These are phyloP conservation scores for Corella eumyota DNA, from an alignment of 23 tunicate genomes.

Conservation along the genomic window DNA sequence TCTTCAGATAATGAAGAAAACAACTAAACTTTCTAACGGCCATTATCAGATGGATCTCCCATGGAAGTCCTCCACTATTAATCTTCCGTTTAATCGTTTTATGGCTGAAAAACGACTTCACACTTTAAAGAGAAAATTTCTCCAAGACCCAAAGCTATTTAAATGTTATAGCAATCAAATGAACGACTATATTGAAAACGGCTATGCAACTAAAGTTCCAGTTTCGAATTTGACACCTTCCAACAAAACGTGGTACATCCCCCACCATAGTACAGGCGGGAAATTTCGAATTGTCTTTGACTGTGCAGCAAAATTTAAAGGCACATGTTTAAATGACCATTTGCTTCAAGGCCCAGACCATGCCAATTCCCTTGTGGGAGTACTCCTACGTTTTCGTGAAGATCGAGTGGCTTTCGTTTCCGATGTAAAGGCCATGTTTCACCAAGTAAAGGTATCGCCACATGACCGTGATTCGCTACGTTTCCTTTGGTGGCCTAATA, in stretches of 20 bases:
- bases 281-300: slow-evolving; percentile 3
- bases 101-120: background rate
- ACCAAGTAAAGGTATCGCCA: no score
- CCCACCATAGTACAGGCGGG: slow-evolving; percentile 1
- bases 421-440: no score
- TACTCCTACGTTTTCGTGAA: no score
- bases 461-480: no score
- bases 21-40: background rate
- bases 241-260: background rate
- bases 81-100: background rate
- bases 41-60: background rate
- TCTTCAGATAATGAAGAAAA: background rate
- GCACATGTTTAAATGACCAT: no score
- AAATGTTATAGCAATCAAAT: background rate
- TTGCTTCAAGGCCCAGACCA: no score
- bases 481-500: background rate
- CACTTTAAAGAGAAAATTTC: background rate
- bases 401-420: no score
- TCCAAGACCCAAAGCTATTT: background rate
- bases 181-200: background rate
- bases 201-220: background rate
- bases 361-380: no score
- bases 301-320: no score
- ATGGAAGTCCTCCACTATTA: background rate
- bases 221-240: background rate